Percentiles rank a stretch among this genome's conserved stretches.
phyloP scores from a whole-genome alignment of 2,797 vertebrate species.

The Sternarchorhynchus goeldii region DNA sequence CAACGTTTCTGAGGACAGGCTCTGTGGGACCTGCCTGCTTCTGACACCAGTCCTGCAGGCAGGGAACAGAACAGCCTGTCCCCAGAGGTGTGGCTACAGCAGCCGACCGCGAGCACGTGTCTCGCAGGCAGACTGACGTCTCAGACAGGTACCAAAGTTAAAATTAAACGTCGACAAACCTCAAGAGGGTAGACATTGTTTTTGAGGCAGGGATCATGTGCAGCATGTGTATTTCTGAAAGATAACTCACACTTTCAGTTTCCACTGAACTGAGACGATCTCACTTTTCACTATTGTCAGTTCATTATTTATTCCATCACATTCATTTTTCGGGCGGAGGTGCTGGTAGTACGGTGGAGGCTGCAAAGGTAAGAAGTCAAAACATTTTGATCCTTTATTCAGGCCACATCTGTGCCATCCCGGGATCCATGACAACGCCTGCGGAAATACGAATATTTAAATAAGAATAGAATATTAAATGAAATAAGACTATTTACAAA shows the following conservation, averaged over 20 bases:
- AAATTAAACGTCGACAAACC: constrained; percentile 59
- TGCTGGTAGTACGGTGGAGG: constrained; percentile 25
- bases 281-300: constrained; percentile 51
- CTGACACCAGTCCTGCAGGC: constrained; percentile 53
- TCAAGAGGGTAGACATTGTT: constrained; percentile 62
- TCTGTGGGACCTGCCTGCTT: constrained; percentile 45
- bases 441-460: constrained; percentile 36
- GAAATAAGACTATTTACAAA: constrained; percentile 43
- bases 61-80: constrained; percentile 46
- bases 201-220: constrained; percentile 63
- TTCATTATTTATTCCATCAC: constrained; percentile 67
- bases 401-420: constrained; percentile 1
- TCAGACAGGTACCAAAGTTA: constrained; percentile 57
- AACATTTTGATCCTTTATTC: constrained; percentile 45
- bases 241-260: constrained; percentile 62
- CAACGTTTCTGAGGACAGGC: constrained; percentile 52
- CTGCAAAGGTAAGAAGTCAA: constrained; percentile 46
- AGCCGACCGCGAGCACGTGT: constrained; percentile 34
- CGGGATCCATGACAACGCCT: constrained; percentile 37
- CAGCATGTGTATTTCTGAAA: constrained; percentile 63
- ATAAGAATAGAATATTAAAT: too few species aligned
- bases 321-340: constrained; percentile 61
- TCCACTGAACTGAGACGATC: constrained; percentile 63
- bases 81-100: constrained; percentile 48
- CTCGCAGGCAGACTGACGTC: constrained; percentile 46